Evolutionary conservation across 2,888 invertebrate species (phyloP).

Genomic region (Acrobeloides nanus): DNA sequence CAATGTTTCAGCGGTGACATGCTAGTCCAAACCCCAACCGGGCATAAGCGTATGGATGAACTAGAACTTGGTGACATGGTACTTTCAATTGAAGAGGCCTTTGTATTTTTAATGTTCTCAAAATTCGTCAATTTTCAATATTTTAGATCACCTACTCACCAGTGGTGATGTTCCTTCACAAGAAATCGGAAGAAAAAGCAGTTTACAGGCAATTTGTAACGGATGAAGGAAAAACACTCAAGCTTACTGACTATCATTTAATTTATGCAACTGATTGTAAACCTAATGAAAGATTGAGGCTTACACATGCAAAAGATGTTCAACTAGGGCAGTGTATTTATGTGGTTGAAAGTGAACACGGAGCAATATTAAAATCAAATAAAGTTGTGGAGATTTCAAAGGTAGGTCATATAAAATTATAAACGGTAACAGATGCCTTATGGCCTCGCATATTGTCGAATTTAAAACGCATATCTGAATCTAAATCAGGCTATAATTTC

Average conservation of each 20-base stretch:
- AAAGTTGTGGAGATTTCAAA: slow-evolving; percentile 12
- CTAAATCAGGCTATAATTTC: too few relatives aligned
- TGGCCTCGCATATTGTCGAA: too few relatives aligned
- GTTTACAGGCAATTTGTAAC: slow-evolving; percentile 35
- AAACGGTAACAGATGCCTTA: background rate
- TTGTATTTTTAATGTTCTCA: slow-evolving; percentile 23
- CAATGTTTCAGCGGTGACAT: slow-evolving; percentile 49
- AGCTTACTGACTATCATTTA: slow-evolving; percentile 45
- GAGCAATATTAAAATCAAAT: slow-evolving; percentile 9
- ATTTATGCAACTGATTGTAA: slow-evolving; percentile 40
- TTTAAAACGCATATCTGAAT: too few relatives aligned
- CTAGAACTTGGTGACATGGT: slow-evolving; percentile 43
- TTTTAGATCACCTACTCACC: slow-evolving; percentile 42
- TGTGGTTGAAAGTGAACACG: slow-evolving; percentile 10
- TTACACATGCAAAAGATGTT: slow-evolving; percentile 33
- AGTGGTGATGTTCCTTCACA: slow-evolving; percentile 49
- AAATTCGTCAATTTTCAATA: slow-evolving; percentile 1
- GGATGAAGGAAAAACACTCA: slow-evolving; percentile 19
- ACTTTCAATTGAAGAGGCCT: slow-evolving; percentile 40
- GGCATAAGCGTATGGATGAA: slow-evolving; percentile 39
- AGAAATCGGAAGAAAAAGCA: slow-evolving; percentile 33
- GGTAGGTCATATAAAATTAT: slow-evolving; percentile 7
- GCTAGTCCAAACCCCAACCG: slow-evolving; percentile 37
- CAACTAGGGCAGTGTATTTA: slow-evolving; percentile 35
- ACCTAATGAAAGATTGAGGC: slow-evolving; percentile 14